Conservation (phyloP, 2,797 vertebrate species). For the Acanthurus lineatus region DNA sequence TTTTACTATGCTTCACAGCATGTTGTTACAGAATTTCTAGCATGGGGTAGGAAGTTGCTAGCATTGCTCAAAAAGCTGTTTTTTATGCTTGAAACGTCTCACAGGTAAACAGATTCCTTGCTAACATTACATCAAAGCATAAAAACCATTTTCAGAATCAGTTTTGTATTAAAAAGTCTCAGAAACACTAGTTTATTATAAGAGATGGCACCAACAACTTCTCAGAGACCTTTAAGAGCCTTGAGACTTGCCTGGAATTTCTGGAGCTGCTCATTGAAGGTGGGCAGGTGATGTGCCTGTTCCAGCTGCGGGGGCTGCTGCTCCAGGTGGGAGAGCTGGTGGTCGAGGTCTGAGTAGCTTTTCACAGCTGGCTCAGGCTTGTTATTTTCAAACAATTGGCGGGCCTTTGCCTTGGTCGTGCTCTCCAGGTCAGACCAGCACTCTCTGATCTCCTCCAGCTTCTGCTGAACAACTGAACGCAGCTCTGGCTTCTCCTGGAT, state of each 20-base stretch:
- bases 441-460: constrained; percentile 87
- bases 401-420: constrained; percentile 92
- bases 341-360: constrained; percentile 90
- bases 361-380: constrained; percentile 90
- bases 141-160: background rate
- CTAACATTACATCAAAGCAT: no score
- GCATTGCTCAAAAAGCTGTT: no score
- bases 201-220: background rate
- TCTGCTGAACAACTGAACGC: constrained; percentile 86
- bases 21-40: no score
- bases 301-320: constrained; percentile 89
- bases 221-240: background rate
- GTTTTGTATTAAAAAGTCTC: background rate
- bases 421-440: constrained; percentile 93
- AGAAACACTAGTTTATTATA: background rate
- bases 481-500: constrained; percentile 91
- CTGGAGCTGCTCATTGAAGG: constrained; percentile 86
- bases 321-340: constrained; percentile 90
- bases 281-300: constrained; percentile 90
- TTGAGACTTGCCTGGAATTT: constrained; percentile 81
- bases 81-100: no score
- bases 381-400: constrained; percentile 93
- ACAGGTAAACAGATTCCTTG: no score
- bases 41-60: no score
- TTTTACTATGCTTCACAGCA: no score